Evolutionary conservation across 2,113 vertebrate genomes (phyloP).

Genomic region (Patagioenas fasciata): DNA sequence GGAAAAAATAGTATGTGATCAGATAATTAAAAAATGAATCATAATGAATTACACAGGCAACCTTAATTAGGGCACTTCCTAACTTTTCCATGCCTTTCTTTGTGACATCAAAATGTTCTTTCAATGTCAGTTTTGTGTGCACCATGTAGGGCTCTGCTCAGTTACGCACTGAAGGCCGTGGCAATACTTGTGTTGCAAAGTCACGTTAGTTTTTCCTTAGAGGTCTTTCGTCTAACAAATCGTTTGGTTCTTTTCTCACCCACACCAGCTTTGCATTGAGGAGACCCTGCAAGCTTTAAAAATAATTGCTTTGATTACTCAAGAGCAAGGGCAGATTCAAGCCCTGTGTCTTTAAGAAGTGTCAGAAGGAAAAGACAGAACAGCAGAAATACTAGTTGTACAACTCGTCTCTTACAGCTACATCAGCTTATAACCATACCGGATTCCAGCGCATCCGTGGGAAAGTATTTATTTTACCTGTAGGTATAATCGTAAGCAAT

Average conservation of each 20-base stretch:
- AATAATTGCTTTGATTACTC: background rate
- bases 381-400: conserved; percentile 71
- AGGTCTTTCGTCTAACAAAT: background rate
- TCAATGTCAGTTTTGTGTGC: background rate
- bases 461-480: conserved; percentile 78
- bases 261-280: background rate
- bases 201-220: background rate
- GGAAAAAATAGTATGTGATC: conserved; percentile 51
- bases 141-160: background rate
- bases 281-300: background rate
- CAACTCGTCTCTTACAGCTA: conserved; percentile 55
- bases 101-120: background rate
- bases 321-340: background rate
- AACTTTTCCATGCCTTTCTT: background rate
- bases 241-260: background rate
- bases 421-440: conserved; percentile 43
- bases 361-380: conserved; percentile 42
- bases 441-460: conserved; percentile 73
- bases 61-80: conserved; percentile 50
- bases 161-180: background rate
- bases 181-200: background rate
- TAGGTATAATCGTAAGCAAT: conserved; percentile 76
- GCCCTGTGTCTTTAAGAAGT: conserved; percentile 53
- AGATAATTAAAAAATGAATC: conserved; percentile 53
- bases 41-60: conserved; percentile 47